phyloP scores from a whole-genome alignment of 2,113 vertebrate genomes.

The Hydrochoerus hydrochaeris region DNA sequence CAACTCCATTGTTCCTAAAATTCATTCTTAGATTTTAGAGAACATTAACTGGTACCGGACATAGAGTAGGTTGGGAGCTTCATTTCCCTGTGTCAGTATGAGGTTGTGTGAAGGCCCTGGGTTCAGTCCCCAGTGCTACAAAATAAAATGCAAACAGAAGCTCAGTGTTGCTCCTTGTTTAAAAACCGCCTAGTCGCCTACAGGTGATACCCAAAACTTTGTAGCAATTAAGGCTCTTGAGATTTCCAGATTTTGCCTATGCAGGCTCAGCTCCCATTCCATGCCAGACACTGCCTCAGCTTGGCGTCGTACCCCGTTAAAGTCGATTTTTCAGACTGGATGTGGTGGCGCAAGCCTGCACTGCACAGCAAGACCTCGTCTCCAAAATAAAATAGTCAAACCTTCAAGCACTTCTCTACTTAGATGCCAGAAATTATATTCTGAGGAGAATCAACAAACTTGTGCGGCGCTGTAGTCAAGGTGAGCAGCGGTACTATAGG shows the following conservation, averaged over 20 bases:
- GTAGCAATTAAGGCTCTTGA: conserved; percentile 19
- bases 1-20: no score
- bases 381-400: not conserved
- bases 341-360: not conserved
- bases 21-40: no score
- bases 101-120: not conserved
- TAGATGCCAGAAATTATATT: conserved; percentile 1
- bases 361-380: not conserved
- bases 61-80: no score
- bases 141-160: not conserved
- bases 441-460: not conserved
- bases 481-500: not conserved
- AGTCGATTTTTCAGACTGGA: not conserved
- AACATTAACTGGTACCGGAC: no score
- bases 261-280: not conserved
- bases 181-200: not conserved
- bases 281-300: not conserved
- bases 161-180: not conserved
- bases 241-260: not conserved
- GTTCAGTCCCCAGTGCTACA: not conserved
- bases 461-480: not conserved
- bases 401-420: conserved; percentile 20
- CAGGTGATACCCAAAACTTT: not conserved
- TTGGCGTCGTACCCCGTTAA: not conserved
- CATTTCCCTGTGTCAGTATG: no score